Base-by-base conservation (phyloP, 2,113 vertebrate genomes). In the Mola mola region DNA sequence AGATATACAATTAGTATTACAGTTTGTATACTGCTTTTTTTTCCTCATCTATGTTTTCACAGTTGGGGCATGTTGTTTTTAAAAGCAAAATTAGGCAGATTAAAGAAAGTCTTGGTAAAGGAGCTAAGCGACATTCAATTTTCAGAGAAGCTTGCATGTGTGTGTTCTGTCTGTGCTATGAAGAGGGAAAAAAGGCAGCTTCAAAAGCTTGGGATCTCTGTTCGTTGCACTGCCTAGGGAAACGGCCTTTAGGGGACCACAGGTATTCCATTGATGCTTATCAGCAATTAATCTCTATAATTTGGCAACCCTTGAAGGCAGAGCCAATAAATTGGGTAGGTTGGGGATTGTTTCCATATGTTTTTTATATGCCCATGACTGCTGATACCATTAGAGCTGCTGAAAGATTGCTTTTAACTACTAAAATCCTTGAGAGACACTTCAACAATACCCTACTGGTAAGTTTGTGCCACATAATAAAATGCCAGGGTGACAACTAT, bases 211-310 rank as follows among this genome's bases (percentile, higher is more conserved):
- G 3, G 17, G 59, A 42, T 46, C 72, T 79, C 59, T 75, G 49
- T 81, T 80, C 60, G 75, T 60, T 36, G 36, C 37, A 38, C 37
- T 63, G 67, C 24, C 66, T 33, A 10, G 66, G 56, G 56, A 79
- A 55, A 41, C 3, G 13, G 31, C 44, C 53, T 42, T 44, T 64
- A 17, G 41, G 64, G 61, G 21, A 37, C 34, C 19, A 60, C 67
- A 78, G 79, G 79, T 82, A 85, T 65, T 82, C 64, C 56, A 74
- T 33, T 75, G 80, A 88, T 85, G 81, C 48, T 64, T 70, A 87
- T 82, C 58, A 72, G 48, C 1, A 26, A 74, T 75, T 68, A 72
- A 83, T 88, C 66, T 56, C 44, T 34, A 65, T 72, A 37, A 64
- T 78, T 79, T 75, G 33, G 47, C 37, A 40, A 24, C 58, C 49